Conservation (phyloP, 2,797 vertebrate species). For the Avahi laniger region DNA sequence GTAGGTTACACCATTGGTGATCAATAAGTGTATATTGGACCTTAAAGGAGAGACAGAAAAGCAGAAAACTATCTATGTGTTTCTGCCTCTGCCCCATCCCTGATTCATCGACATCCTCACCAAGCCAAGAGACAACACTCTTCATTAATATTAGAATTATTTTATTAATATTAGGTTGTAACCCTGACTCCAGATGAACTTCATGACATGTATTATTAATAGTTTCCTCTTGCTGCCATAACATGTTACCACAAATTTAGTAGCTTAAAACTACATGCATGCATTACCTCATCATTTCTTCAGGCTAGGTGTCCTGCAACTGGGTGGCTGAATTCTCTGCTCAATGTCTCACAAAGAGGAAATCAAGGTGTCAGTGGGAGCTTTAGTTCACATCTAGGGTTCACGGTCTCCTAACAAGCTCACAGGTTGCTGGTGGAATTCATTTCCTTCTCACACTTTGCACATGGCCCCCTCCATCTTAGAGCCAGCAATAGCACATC, state of each 20-base stretch:
- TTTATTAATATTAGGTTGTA: neutral
- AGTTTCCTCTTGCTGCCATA: neutral
- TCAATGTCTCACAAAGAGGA: neutral
- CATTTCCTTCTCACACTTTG: neutral
- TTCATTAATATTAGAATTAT: neutral
- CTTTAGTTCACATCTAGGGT: neutral
- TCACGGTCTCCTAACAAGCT: neutral
- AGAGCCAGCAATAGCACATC: neutral
- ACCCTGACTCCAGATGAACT: slow-evolving; percentile 2
- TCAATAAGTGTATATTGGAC: neutral
- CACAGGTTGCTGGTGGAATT: neutral
- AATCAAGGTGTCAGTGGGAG: neutral
- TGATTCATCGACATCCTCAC: neutral
- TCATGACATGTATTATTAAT: neutral
- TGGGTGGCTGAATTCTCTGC: neutral
- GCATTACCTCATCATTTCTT: neutral
- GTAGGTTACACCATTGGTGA: neutral
- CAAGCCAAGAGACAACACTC: neutral
- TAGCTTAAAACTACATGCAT: neutral
- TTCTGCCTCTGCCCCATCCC: neutral
- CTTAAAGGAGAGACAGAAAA: neutral
- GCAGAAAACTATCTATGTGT: neutral
- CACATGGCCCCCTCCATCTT: neutral
- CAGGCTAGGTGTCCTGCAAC: neutral
- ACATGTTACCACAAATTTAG: neutral